phyloP scores from a whole-genome alignment of 2,113 vertebrate genomes.

The Todiramphus chloris region DNA sequence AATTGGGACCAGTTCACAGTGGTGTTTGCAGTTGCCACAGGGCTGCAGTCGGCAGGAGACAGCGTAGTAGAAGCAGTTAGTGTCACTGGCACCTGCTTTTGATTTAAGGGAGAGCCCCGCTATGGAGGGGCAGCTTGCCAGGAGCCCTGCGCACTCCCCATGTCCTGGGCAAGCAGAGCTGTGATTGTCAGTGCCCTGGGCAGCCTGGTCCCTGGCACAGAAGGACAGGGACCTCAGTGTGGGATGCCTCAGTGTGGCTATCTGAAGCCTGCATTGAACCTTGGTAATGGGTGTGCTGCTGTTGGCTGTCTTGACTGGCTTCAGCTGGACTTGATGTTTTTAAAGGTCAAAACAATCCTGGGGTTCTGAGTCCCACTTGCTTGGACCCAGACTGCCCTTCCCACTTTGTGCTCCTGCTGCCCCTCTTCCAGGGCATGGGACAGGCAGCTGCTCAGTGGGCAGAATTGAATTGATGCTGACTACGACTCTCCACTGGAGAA shows the following conservation, averaged over 20 bases:
- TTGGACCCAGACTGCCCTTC: not conserved
- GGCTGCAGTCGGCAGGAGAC: not conserved
- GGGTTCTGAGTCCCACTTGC: not conserved
- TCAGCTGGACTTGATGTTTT: too few relatives aligned
- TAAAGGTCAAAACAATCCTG: too few relatives aligned
- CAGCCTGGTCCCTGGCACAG: not conserved
- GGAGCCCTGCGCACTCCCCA: rapidly evolving
- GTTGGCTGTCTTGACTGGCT: not conserved
- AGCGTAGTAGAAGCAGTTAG: not conserved
- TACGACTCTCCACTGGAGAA: not conserved
- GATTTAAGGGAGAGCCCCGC: not conserved
- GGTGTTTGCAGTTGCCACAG: not conserved
- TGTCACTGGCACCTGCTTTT: not conserved
- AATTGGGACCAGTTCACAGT: rapidly evolving
- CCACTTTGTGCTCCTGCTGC: not conserved
- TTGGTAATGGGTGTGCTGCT: not conserved
- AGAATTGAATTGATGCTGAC: not conserved
- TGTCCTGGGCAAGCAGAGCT: not conserved
- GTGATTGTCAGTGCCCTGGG: not conserved
- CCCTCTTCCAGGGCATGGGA: rapidly evolving
- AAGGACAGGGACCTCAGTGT: not conserved
- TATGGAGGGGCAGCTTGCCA: not conserved
- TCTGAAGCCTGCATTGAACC: not conserved
- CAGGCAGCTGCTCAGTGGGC: rapidly evolving
- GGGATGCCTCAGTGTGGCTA: too few relatives aligned